Evolutionary conservation across 2,113 vertebrate genomes (phyloP).

Genomic region (Hyperopisus bebe): DNA sequence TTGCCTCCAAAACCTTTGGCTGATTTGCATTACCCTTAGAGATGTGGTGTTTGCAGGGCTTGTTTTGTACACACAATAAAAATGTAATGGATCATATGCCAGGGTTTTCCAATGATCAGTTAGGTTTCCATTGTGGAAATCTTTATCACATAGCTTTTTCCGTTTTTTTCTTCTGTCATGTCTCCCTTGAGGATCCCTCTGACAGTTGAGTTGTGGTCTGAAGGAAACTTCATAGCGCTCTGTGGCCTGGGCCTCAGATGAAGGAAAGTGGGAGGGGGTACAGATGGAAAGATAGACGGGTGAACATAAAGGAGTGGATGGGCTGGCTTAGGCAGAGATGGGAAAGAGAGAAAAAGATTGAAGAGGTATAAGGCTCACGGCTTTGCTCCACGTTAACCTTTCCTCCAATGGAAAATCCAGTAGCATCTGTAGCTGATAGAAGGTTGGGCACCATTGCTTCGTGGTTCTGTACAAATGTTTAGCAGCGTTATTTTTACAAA

Average conservation of each 20-base stretch:
- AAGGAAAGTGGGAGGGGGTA: neutral
- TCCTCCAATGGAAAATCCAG: slow-evolving; percentile 12
- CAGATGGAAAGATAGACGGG: slow-evolving; percentile 11
- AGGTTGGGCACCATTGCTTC: neutral
- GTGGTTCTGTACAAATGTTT: neutral
- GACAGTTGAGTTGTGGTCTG: slow-evolving; percentile 31
- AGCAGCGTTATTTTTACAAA: neutral
- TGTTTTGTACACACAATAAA: slow-evolving; percentile 24
- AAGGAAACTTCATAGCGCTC: slow-evolving; percentile 39
- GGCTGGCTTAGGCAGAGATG: slow-evolving; percentile 8
- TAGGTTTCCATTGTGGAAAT: slow-evolving; percentile 37
- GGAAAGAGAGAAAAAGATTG: slow-evolving; percentile 7
- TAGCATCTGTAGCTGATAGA: slow-evolving; percentile 11
- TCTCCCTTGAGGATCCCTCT: slow-evolving; percentile 23
- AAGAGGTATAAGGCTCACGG: neutral
- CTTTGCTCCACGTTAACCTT: neutral
- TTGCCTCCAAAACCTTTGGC: neutral
- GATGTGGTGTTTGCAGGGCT: slow-evolving; percentile 13
- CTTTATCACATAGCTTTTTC: slow-evolving; percentile 13
- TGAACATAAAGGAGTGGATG: neutral
- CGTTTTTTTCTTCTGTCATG: slow-evolving; percentile 28
- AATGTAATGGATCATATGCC: slow-evolving; percentile 6
- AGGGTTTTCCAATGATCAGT: slow-evolving; percentile 23
- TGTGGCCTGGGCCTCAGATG: slow-evolving; percentile 30
- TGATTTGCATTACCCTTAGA: slow-evolving; percentile 23